Conservation (phyloP, 2,888 invertebrate species). For the Globia sparganii region DNA sequence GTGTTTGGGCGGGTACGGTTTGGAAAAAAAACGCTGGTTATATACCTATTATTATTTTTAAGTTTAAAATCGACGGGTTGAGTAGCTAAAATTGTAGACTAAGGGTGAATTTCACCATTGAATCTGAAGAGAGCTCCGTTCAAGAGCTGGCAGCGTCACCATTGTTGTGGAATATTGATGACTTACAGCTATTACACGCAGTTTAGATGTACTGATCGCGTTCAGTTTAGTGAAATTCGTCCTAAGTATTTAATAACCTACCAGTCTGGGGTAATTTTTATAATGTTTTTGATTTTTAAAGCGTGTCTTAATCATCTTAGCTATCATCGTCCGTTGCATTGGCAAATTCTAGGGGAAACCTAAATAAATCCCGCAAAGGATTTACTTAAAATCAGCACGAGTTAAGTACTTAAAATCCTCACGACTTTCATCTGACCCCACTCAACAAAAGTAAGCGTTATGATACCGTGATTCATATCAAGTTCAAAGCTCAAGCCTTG, state of each 20-base stretch:
- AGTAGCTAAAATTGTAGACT: background rate
- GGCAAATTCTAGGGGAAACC: background rate
- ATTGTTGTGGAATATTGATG: background rate
- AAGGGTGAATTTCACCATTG: background rate
- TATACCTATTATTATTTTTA: background rate
- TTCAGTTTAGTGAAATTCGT: background rate
- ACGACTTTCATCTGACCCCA: background rate
- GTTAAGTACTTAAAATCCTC: too few species aligned
- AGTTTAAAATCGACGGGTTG: background rate
- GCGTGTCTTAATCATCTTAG: background rate
- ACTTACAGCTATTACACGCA: background rate
- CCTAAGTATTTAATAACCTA: background rate
- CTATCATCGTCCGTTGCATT: background rate
- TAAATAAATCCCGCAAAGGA: background rate
- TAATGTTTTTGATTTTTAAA: background rate
- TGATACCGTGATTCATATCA: slow-evolving; percentile 33
- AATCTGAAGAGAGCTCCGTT: background rate
- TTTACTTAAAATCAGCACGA: background rate
- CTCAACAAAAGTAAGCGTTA: background rate
- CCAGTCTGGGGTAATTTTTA: background rate
- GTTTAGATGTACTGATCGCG: background rate
- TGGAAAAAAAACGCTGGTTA: background rate
- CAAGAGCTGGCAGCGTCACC: background rate
- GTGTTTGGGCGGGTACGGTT: too few species aligned
- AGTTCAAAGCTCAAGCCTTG: slow-evolving; percentile 54